phyloP scores from a whole-genome alignment of 1,140 invertebrate genomes.

The Radopholus similis region DNA sequence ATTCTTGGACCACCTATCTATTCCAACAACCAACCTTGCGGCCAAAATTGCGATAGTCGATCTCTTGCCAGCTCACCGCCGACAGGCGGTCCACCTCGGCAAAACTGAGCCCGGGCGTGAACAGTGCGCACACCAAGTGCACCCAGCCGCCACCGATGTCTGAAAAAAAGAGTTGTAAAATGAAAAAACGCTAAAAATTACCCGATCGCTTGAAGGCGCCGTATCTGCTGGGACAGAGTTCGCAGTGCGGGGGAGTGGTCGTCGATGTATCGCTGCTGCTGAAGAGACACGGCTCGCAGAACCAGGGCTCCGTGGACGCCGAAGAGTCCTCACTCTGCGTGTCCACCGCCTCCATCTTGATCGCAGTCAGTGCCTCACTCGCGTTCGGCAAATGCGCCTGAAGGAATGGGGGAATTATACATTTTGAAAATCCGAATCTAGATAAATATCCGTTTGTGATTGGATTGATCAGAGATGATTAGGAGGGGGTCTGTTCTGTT shows the following conservation, averaged over 20 bases:
- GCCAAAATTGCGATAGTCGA: conserved; percentile 90
- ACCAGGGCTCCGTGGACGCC: conserved; percentile 57
- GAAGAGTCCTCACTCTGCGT: conserved; percentile 30
- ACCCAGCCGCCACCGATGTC: conserved; percentile 72
- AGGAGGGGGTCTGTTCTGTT: neutral
- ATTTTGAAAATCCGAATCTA: too few relatives aligned
- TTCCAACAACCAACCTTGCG: conserved; percentile 82
- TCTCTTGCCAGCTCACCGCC: conserved; percentile 80
- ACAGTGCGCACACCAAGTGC: conserved; percentile 90
- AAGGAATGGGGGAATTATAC: too few relatives aligned
- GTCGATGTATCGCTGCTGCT: conserved; percentile 40
- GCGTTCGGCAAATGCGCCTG: neutral
- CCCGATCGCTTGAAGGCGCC: conserved; percentile 79
- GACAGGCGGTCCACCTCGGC: conserved; percentile 80
- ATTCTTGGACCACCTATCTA: conserved; percentile 75
- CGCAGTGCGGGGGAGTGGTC: conserved; percentile 62
- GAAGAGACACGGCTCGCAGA: conserved; percentile 64
- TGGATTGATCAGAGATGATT: neutral
- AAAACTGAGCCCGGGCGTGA: conserved; percentile 92
- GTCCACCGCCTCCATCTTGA: conserved; percentile 22
- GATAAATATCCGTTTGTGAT: neutral
- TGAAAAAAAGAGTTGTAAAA: neutral
- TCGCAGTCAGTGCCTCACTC: neutral
- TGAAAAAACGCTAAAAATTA: conserved; percentile 69
- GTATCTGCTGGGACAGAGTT: conserved; percentile 67